A percentile compares a stretch with the other conserved stretches of the same genome.
phyloP scores from a whole-genome alignment of 2,113 vertebrate genomes.

The Antennarius striatus region DNA sequence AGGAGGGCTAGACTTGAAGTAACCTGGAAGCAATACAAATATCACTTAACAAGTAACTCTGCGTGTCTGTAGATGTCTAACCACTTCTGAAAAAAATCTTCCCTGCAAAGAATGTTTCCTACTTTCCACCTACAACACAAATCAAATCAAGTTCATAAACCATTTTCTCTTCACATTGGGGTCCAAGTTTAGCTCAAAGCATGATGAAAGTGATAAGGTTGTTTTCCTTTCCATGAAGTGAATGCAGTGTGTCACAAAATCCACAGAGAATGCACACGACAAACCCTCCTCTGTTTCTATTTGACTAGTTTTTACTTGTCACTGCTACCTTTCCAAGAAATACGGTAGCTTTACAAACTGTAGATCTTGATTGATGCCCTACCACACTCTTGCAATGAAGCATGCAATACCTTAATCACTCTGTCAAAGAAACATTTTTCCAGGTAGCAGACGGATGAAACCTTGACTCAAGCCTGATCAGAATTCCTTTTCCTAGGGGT shows the following conservation, averaged over 20 bases:
- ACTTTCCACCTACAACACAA: background rate
- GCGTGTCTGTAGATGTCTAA: conserved; percentile 24
- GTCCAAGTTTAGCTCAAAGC: background rate
- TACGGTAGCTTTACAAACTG: conserved; percentile 6
- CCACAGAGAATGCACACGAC: conserved; percentile 15
- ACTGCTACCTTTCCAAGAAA: conserved; percentile 17
- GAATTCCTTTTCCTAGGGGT: conserved; percentile 10
- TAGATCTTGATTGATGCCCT: conserved; percentile 29
- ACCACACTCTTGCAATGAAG: conserved; percentile 49
- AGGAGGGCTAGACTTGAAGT: conserved; percentile 26
- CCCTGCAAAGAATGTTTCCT: background rate
- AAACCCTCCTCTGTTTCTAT: conserved; percentile 17
- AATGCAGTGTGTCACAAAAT: background rate
- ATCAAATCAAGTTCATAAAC: background rate
- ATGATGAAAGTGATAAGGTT: conserved; percentile 13
- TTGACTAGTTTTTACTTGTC: conserved; percentile 15
- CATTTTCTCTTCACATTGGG: background rate
- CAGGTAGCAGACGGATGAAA: conserved; percentile 18
- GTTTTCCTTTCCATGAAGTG: background rate
- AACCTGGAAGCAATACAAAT: conserved; percentile 30
- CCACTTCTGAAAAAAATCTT: conserved; percentile 2
- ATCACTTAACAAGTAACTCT: conserved; percentile 38
- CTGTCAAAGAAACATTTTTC: conserved; percentile 43
- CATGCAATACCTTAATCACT: conserved; percentile 51
- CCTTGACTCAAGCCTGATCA: conserved; percentile 44